phyloP scores from a whole-genome alignment of 2,888 invertebrate species.

The Amorpha juglandis region DNA sequence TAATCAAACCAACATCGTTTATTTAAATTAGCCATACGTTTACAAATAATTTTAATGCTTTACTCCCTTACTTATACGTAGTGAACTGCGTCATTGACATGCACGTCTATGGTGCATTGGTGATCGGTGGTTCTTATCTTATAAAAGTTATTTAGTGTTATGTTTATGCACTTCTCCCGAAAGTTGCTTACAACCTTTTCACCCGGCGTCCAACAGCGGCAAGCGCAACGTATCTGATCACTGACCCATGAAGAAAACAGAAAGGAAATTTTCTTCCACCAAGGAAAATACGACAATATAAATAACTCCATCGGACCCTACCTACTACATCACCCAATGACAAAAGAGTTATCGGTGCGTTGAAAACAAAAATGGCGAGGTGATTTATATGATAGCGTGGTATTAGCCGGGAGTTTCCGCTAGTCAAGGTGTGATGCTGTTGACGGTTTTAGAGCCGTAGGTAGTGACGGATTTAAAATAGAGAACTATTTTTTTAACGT shows the following conservation, averaged over 20 bases:
- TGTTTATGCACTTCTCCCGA: no score
- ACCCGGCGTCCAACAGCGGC: conserved; percentile 43
- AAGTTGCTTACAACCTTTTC: conserved; percentile 11
- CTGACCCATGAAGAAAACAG: conserved; percentile 83
- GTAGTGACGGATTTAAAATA: not conserved
- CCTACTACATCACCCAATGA: conserved; percentile 83
- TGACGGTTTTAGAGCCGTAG: not conserved
- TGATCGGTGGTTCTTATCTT: no score
- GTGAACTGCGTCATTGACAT: no score
- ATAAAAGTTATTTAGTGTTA: no score
- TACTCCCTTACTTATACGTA: no score
- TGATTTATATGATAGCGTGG: conserved; percentile 64
- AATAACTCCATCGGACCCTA: conserved; percentile 82
- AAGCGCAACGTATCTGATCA: conserved; percentile 76
- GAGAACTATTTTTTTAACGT: not conserved
- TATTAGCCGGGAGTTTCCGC: conserved; percentile 62
- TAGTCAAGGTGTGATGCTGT: conserved; percentile 33
- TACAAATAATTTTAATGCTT: no score
- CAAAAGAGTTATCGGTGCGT: conserved; percentile 85
- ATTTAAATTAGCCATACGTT: no score
- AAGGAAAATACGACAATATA: conserved; percentile 83
- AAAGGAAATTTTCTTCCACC: conserved; percentile 82
- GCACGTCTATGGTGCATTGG: no score
- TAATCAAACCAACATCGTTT: no score
- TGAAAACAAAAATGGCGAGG: conserved; percentile 83